These are phyloP conservation scores for Hemibagrus wyckioides DNA, from an alignment of 2,113 vertebrate species.

Conservation along the genomic window DNA sequence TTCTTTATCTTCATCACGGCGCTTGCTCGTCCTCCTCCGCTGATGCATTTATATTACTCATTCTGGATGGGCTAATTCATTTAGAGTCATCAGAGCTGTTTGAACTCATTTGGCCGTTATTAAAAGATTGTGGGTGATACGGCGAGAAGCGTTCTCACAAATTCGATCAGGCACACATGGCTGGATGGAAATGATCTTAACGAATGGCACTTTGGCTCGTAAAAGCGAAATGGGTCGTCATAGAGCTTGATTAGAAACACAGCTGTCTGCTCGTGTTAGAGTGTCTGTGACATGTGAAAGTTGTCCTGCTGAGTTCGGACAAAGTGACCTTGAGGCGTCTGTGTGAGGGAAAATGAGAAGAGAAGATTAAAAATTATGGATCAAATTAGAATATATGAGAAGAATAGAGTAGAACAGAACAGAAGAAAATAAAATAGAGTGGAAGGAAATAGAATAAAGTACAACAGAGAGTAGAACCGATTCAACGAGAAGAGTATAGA, in stretches of 20 bases:
- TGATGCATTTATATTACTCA: constrained; percentile 44
- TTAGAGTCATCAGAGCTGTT: constrained; percentile 20
- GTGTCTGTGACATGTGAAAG: constrained; percentile 32
- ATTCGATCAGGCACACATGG: constrained; percentile 57
- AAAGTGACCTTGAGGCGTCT: constrained; percentile 51
- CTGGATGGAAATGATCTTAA: constrained; percentile 54
- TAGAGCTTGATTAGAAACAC: constrained; percentile 53
- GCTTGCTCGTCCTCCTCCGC: constrained; percentile 45
- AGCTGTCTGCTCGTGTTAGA: constrained; percentile 38
- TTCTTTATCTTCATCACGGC: not conserved
- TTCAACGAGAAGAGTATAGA: no score
- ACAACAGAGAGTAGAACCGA: no score
- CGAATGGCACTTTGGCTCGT: constrained; percentile 49
- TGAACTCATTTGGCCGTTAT: constrained; percentile 53
- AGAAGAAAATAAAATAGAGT: not conserved
- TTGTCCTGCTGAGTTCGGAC: constrained; percentile 36
- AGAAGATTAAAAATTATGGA: not conserved
- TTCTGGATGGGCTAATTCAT: constrained; percentile 46
- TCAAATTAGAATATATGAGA: not conserved
- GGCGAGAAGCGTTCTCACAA: constrained; percentile 40
- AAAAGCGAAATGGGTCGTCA: constrained; percentile 32
- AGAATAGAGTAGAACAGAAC: not conserved
- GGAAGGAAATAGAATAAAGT: not conserved
- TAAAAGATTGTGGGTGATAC: constrained; percentile 49
- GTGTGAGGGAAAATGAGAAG: not conserved